Base-by-base conservation (phyloP, 1,140 invertebrate genomes). In the Phymastichus coffea region DNA sequence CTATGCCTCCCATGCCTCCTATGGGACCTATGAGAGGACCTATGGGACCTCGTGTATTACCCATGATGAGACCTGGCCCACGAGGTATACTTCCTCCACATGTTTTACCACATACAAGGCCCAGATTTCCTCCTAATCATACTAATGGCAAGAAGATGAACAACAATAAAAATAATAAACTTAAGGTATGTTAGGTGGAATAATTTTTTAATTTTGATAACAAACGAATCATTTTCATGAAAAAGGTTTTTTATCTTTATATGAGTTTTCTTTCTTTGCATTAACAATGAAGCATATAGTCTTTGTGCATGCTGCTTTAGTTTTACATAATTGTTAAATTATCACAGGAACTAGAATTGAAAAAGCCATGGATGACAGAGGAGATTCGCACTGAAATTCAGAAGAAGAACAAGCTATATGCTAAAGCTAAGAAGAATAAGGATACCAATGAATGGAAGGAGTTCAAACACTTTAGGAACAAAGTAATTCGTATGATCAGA, bases 281-380 rank as follows among this genome's bases (percentile, higher is more conserved):
- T 47, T 48, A 8, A 33, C 2, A 25, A 46, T 20, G 6, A 8
- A 46, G 3, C 17, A 14, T n/a, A 9, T 25, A n/a, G 25, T 61
- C n/a, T n/a, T 15, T 41, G 30, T 63, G 46, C 53, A 53, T 56
- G 7, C 48, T 62, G 54, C 33, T 66, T 60, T 28, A 59, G 20
- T 35, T 19, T 57, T 8, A 49, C 15, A 25, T 25, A 10, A 49
- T 55, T 63, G 60, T 60, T 40, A 17, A 47, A 60, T 67, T 49
- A 51, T 55, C 65, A 62, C 61, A 80, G 75, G 79, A 78, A 64
- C 58, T 75, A 51, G 70, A 78, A 61, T 69, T 80, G 66, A 77
- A 73, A 49, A 83, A 83, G 60, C 80, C 82, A 30, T 84, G 82
- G 82, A 80, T 84, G 72, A 82, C 80, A 14, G 81, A 82, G 60